Base-by-base conservation (phyloP, 2,113 vertebrate genomes). In the Noturus placidus region DNA sequence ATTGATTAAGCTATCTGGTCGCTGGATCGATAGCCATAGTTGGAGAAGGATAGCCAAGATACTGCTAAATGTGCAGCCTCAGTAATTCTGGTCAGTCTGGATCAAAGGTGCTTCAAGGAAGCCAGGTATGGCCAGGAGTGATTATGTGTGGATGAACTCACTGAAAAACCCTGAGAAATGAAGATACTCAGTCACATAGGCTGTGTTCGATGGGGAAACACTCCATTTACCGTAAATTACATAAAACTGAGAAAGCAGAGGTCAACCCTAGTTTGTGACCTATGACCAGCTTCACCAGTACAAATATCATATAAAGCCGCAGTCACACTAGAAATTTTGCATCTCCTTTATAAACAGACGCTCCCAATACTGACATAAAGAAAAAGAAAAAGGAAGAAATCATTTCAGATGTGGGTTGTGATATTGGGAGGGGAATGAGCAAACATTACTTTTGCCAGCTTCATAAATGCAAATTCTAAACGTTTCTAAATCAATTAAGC, bases 1-100 rank as follows among this genome's bases (percentile, higher is more conserved):
- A 91, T 91, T 90, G 83, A 91, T 93, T 91, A 91, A 91, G 90
- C 86, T 80, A 90, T 91, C 89, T 80, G 86, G 83, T 82, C 22
- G 7, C 79, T 59, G 59, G 89, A 93, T 92, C 89, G 82, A 91
- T 88, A 85, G 38, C 81, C 82, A 74, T 67, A 70, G 67, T 76
- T 33, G 70, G 78, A 90, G 38, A 70, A 88, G 81, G n/a, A 59
- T 69, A 79, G 81, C 42, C 82, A 76, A 30, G 88, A 81, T 85
- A 88, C 80, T 86, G 77, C 85, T 89, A 74, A 85, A 72, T 89
- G 83, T 84, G 88, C 87, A 83, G 84, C 82, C 50, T 86, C 89
- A 86, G 46, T 82, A 35, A 77, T 87, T 87, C 82, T 59, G 63
- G 81, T 85, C 81, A 77, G 70, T 65, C 38, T 42, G 33, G 85